A percentile compares a stretch with the other conserved stretches of the same genome.
Conservation (phyloP, 2,888 invertebrate genomes). For the Bellardia pandia region DNA sequence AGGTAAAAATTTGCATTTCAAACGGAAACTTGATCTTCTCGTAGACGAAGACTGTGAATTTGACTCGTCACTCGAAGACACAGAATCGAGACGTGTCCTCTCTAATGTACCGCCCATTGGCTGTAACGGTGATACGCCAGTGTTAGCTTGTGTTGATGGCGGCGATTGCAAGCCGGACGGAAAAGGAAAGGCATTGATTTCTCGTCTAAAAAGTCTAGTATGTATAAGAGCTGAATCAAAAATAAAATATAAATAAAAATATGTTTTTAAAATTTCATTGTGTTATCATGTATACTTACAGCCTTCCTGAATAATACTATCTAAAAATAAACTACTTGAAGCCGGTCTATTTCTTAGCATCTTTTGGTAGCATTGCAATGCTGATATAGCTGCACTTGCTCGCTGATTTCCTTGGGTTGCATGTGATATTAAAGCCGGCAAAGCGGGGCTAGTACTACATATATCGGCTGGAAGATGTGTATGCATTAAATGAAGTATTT, state of each 20-base stretch:
- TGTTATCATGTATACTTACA: constrained; percentile 74
- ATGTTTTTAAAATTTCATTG: neutral
- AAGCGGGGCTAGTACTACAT: constrained; percentile 91
- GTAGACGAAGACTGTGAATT: constrained; percentile 80
- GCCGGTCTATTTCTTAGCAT: constrained; percentile 92
- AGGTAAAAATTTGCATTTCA: constrained; percentile 84
- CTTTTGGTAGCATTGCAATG: constrained; percentile 90
- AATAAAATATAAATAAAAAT: neutral
- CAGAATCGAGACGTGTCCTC: constrained; percentile 84
- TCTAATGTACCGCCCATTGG: constrained; percentile 76
- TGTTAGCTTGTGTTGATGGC: constrained; percentile 43
- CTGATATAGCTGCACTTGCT: constrained; percentile 92
- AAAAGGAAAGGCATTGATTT: constrained; percentile 79
- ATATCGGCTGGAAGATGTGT: constrained; percentile 94
- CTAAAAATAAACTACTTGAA: constrained; percentile 92
- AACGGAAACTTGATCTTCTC: constrained; percentile 82
- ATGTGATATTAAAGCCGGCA: constrained; percentile 92
- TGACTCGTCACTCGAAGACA: constrained; percentile 84
- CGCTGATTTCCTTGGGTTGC: constrained; percentile 92
- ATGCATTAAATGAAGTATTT: constrained; percentile 94
- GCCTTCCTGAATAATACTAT: constrained; percentile 89
- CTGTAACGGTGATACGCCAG: constrained; percentile 61
- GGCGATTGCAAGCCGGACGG: constrained; percentile 63
- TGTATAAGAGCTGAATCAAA: constrained; percentile 80
- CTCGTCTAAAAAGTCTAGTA: constrained; percentile 83